Base-by-base conservation (phyloP, 2,888 invertebrate genomes). In the Drosophila seclusa region DNA sequence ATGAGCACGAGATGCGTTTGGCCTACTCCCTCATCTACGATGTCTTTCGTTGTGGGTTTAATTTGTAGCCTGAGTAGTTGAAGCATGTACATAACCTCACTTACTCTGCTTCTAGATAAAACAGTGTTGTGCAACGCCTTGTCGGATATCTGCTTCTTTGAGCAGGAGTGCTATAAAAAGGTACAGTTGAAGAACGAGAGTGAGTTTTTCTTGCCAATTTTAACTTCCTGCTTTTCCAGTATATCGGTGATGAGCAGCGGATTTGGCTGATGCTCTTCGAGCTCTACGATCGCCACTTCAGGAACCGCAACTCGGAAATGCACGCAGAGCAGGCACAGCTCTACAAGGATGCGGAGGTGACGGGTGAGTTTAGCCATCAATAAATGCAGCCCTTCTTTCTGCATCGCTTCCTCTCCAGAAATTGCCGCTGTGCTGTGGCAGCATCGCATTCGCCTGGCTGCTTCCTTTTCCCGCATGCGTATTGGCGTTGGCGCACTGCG, bases 401-500 rank as follows among this genome's bases (percentile, higher is more conserved):
- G 45, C 24, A 45, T 45, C 16, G 1, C 21, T 38, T 16, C 10
- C 50, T 16, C 0, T 40, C 0, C 27, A 93, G 94, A 94, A 0
- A 94, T 96, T 1, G 96, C 97, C 80, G 93, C 93, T 11, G 94
- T 94, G 2, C 93, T 97, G 16, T 95, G 96, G 95, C 91, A 94
- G 11, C 94, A 95, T 80, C 94, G 96, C 62, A 95, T 96, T 0
- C 95, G 95, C 77, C 93, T 97, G 40, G 96, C 97, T 0, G 97
- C 97, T 0, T 95, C 97, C 0, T 94, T 97, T 49, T 95, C 97
- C 0, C 94, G 97, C 73, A 94, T 97, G 76, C 94, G 97, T 18
- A 97, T 97, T 32, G 95, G 95, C 83, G 95, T 96, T 82, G 95
- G 95, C 54, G 97, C 97, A 0, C 94, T 96, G 36, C 93, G 94